Conservation (phyloP, 2,113 vertebrate genomes). For the western clawed frog (Xenopus tropicalis) region DNA sequence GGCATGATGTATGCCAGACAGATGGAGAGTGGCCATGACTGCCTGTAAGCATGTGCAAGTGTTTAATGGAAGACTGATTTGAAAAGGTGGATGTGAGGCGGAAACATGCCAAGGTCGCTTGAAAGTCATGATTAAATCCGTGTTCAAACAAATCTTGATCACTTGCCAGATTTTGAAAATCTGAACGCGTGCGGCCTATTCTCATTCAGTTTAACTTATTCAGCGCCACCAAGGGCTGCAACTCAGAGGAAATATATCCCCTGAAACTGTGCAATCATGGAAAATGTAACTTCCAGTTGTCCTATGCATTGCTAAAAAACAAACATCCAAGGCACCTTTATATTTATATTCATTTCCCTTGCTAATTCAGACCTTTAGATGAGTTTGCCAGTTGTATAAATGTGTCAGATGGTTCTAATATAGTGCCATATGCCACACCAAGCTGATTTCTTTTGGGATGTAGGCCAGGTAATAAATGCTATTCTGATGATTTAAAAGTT, state of each 20-base stretch:
- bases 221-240: neutral
- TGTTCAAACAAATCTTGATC: neutral
- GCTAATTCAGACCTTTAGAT: constrained; percentile 11
- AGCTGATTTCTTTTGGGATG: constrained; percentile 21
- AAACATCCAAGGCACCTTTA: neutral
- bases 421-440: constrained; percentile 38
- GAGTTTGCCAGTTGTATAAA: constrained; percentile 30
- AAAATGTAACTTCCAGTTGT: neutral
- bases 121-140: constrained; percentile 18
- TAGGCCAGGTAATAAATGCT: constrained; percentile 17
- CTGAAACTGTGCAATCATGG: neutral
- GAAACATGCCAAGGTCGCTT: constrained; percentile 37
- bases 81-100: constrained; percentile 35
- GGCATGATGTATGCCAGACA: constrained; percentile 33
- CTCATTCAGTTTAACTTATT: constrained; percentile 19
- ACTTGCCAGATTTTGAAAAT: neutral
- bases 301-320: neutral
- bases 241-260: neutral
- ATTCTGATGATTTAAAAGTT: constrained; percentile 15
- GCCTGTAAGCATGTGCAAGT: constrained; percentile 27
- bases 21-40: constrained; percentile 32
- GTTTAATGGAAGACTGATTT: constrained; percentile 39
- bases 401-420: constrained; percentile 39
- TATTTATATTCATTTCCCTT: neutral
- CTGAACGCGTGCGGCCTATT: neutral